Base-by-base conservation (phyloP, 2,888 invertebrate genomes). In the Drosophila neonasuta region DNA sequence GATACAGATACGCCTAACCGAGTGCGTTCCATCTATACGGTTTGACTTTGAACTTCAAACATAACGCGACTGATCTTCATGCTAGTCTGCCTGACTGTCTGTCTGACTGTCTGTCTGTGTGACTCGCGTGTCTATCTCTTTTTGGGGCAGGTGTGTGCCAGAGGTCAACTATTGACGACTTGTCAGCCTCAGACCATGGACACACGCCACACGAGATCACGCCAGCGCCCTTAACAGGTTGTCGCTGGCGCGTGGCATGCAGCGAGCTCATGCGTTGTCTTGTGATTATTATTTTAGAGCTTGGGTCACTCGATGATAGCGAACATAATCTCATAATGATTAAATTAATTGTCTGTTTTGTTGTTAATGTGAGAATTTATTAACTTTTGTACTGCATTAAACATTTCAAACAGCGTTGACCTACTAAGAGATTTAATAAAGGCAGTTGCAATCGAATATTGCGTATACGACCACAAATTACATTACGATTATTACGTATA, bases 41-140 rank as follows among this genome's bases (percentile, higher is more conserved):
- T 24, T 56, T 61, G 83, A 82, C 83, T 85, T 83, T 84, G 83
- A 84, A 87, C 83, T 84, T 87, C 78, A 85, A 59, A 32, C 48
- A 44, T 15, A 60, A 17, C 30, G 42, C 42, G 17, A 10, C 52
- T 30, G 52, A 42, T 54, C 20, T 57, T 32, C 11, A 9, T 20
- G 41, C 2, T 24, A 6, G 24, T 24, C 24, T 5, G 36, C 36
- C 5, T 36, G 36, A 32, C 32, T 32, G 36, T 24, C 67, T 34
- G 17, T 55, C 51, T 8, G 49, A 3, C 15, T 15, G 8, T 2
- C 36, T 36, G n/a, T 36, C 2, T 36, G 6, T 36, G 6, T 24
- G 24, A 24, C 24, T 24, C 24, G 24, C 50, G 24, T 7, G 49
- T 32, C 32, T 32, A 10, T 41, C 39, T 2, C 8, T 41, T 55